Conservation (phyloP, 2,888 invertebrate species). For the Chymomyza amoena region DNA sequence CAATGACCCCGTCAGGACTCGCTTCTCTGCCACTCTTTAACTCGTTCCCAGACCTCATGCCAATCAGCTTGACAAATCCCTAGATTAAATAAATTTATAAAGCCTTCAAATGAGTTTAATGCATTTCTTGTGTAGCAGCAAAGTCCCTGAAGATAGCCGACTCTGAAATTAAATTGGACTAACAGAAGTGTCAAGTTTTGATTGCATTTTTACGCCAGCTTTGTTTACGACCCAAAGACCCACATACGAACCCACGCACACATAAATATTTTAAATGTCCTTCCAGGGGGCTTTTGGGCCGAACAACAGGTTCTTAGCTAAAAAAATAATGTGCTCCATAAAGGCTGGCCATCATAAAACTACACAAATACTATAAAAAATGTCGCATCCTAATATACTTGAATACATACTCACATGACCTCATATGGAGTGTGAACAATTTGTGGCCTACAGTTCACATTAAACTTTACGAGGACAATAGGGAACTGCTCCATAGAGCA, state of each 20-base stretch:
- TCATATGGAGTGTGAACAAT: conserved; percentile 7
- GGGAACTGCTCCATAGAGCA: neutral
- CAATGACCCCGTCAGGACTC: neutral
- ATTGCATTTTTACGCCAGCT: neutral
- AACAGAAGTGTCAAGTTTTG: neutral
- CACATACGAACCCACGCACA: neutral
- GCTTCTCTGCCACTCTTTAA: no score
- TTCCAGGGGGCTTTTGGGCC: neutral
- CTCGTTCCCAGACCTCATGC: neutral
- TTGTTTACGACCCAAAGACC: neutral
- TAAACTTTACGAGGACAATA: conserved; percentile 28
- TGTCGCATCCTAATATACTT: neutral
- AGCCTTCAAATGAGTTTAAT: neutral
- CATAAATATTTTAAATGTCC: neutral
- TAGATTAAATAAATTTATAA: neutral
- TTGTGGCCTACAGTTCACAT: conserved; percentile 18
- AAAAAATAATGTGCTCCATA: conserved; percentile 29
- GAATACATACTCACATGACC: neutral
- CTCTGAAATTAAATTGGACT: neutral
- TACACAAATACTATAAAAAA: conserved; percentile 19
- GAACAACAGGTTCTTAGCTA: neutral
- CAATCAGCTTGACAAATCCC: neutral
- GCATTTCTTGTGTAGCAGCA: neutral
- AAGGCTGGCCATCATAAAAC: conserved; percentile 33
- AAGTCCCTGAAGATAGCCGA: neutral